phyloP scores from a whole-genome alignment of 1,140 invertebrate species.

The Eueides isabella region DNA sequence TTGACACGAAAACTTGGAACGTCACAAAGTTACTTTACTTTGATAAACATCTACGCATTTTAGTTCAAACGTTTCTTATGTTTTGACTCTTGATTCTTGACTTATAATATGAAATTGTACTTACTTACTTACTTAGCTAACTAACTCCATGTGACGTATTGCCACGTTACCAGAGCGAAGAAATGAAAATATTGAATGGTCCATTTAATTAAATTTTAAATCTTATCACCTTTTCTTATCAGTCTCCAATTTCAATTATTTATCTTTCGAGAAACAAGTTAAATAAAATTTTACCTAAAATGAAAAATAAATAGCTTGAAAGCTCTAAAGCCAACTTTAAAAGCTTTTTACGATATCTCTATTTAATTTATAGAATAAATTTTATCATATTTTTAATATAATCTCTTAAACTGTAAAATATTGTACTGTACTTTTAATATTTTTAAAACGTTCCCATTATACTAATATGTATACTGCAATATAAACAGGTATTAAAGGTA shows the following conservation, averaged over 20 bases:
- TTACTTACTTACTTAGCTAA: too few relatives aligned
- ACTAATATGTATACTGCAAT: background rate
- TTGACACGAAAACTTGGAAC: background rate
- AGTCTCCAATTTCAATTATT: too few relatives aligned
- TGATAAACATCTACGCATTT: constrained; percentile 1
- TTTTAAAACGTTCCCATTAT: background rate
- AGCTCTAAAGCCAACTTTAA: background rate
- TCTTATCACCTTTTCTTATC: too few relatives aligned
- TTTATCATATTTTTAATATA: background rate
- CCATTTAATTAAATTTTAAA: too few relatives aligned
- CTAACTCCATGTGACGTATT: too few relatives aligned
- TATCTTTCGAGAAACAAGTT: background rate
- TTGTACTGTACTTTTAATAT: background rate
- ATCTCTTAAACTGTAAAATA: background rate
- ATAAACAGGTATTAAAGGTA: background rate
- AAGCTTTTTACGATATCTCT: background rate
- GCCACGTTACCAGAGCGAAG: too few relatives aligned
- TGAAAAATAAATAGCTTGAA: background rate
- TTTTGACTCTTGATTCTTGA: background rate
- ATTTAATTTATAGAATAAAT: background rate
- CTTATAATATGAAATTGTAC: background rate
- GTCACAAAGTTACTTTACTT: background rate
- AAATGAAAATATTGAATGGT: too few relatives aligned
- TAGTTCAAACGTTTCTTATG: background rate
- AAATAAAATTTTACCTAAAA: background rate